Evolutionary conservation across 2,888 invertebrate species (phyloP).

Genomic region (Torymus texanus): DNA sequence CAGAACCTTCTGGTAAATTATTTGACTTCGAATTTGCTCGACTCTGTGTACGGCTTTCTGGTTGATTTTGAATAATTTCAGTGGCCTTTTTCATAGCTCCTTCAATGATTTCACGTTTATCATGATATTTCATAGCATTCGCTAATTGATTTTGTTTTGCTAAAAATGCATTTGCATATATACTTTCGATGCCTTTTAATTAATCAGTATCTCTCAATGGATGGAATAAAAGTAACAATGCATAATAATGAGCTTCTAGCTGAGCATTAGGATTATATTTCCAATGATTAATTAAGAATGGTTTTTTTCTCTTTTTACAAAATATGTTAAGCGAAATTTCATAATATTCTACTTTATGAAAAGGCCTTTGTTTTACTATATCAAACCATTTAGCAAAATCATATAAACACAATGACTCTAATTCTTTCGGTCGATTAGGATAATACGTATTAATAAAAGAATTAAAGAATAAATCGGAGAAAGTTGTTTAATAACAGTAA

Average conservation of each 20-base stretch:
- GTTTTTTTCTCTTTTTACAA: slow-evolving; percentile 58
- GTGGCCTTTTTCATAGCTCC: no score
- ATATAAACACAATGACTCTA: slow-evolving; percentile 59
- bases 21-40: no score
- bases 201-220: slow-evolving; percentile 54
- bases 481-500: no score
- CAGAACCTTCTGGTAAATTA: no score
- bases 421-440: slow-evolving; percentile 62
- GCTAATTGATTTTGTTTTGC: slow-evolving; percentile 40
- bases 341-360: background rate
- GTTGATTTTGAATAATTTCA: no score
- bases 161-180: slow-evolving; percentile 58
- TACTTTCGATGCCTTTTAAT: slow-evolving; percentile 50
- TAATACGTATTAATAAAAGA: slow-evolving; percentile 63
- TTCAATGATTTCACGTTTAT: no score
- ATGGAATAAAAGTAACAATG: no score
- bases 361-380: slow-evolving; percentile 42
- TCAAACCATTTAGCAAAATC: slow-evolving; percentile 61
- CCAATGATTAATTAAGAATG: slow-evolving; percentile 64
- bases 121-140: slow-evolving; percentile 61
- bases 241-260: slow-evolving; percentile 54
- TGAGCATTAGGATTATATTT: slow-evolving; percentile 56
- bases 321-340: slow-evolving; percentile 20
- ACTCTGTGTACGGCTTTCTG: no score
- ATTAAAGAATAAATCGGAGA: no score